Conservation (phyloP, 2,888 invertebrate species). For the Phyllotreta cruciferae region DNA sequence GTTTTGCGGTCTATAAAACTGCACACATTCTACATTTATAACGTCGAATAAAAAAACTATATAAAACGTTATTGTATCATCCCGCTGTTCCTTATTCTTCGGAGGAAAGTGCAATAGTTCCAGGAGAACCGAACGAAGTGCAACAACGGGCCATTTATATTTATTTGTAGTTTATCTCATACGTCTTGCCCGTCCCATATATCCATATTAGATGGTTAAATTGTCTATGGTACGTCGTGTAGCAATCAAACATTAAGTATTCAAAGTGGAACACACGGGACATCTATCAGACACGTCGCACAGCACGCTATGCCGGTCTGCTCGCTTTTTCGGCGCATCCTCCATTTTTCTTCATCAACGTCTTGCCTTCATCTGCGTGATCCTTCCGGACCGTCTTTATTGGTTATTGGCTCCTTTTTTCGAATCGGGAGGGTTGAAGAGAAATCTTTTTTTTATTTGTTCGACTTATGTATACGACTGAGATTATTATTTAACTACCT, state of each 20-base stretch:
- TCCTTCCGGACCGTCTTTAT: constrained; percentile 54
- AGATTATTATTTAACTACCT: no score
- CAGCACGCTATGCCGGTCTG: constrained; percentile 41
- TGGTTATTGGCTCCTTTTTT: constrained; percentile 56
- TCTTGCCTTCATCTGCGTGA: constrained; percentile 54
- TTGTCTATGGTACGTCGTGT: constrained; percentile 54
- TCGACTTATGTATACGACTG: no score
- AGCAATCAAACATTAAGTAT: constrained; percentile 57
- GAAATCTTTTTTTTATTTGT: no score
- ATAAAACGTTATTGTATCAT: neutral
- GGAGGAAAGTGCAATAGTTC: constrained; percentile 9
- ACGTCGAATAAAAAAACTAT: no score
- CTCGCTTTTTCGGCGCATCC: constrained; percentile 48
- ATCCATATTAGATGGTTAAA: constrained; percentile 53
- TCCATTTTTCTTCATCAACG: constrained; percentile 59
- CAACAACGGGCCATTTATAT: constrained; percentile 37
- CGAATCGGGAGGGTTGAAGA: constrained; percentile 35
- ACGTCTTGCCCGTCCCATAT: constrained; percentile 40
- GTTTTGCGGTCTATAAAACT: no score
- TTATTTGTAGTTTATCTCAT: constrained; percentile 40
- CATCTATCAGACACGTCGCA: constrained; percentile 54
- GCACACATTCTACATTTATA: no score
- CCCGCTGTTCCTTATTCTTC: neutral
- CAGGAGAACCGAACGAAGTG: constrained; percentile 30
- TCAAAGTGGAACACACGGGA: constrained; percentile 53